Evolutionary conservation across 2,113 vertebrate species (phyloP).

Genomic region (Plestiodon gilberti): DNA sequence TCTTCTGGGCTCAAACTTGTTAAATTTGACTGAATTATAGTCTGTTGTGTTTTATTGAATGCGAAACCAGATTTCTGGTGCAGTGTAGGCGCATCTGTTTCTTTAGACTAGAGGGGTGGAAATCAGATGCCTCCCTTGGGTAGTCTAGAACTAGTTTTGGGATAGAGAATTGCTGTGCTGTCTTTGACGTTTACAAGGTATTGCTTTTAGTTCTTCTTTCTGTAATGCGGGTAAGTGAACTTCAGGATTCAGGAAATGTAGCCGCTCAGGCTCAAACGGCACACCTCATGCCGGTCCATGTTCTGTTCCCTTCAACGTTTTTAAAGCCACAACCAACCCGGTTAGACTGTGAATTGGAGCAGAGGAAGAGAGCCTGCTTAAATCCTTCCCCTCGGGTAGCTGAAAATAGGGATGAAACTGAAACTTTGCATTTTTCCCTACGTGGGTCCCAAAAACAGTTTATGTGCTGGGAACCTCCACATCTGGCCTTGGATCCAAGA

Average conservation of each 20-base stretch:
- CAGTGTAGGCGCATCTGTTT: slow-evolving; percentile 46
- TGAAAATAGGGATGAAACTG: not conserved
- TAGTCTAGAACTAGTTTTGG: not conserved
- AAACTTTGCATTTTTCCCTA: not conserved
- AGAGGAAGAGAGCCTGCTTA: not conserved
- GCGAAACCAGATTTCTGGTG: slow-evolving; percentile 28
- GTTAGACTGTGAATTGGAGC: too few relatives aligned
- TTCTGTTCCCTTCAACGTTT: too few relatives aligned
- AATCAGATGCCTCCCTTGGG: slow-evolving; percentile 1
- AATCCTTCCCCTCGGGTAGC: not conserved
- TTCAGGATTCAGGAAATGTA: not conserved
- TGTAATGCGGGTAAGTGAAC: not conserved
- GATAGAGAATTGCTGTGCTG: slow-evolving; percentile 25
- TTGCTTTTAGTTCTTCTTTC: not conserved
- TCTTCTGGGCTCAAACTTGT: slow-evolving; percentile 18
- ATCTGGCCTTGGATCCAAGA: not conserved
- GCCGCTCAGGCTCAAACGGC: not conserved
- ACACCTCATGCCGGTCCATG: too few relatives aligned
- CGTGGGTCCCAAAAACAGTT: too few relatives aligned
- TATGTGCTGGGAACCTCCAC: not conserved
- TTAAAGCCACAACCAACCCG: too few relatives aligned
- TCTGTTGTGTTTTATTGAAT: slow-evolving; percentile 25
- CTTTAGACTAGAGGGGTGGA: slow-evolving; percentile 15
- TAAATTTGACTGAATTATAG: slow-evolving; percentile 23
- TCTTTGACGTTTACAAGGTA: not conserved